Evolutionary conservation across 2,113 vertebrate species (phyloP).

Genomic region (Herpetotheres cachinnans): DNA sequence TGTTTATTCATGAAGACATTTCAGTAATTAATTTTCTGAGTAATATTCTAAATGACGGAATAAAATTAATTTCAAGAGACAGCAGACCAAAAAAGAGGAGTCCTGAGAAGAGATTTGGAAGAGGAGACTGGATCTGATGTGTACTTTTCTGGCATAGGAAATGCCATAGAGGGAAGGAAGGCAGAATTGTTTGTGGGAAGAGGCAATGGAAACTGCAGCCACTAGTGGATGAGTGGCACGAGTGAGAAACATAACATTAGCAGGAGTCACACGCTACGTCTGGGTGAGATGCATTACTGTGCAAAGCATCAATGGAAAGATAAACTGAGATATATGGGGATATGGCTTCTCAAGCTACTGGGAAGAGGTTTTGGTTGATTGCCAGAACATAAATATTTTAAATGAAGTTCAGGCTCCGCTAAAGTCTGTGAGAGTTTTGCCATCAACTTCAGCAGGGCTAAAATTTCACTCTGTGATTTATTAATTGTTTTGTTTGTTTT

Average conservation of each 20-base stretch:
- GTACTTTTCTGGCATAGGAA: conserved; percentile 5
- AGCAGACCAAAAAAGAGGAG: background rate
- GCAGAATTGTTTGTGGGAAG: background rate
- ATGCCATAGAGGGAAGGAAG: background rate
- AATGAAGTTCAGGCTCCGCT: background rate
- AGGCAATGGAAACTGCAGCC: background rate
- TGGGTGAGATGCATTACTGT: background rate
- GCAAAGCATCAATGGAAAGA: background rate
- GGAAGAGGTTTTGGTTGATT: background rate
- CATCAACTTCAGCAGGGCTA: background rate
- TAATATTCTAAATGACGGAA: background rate
- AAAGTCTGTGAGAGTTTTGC: background rate
- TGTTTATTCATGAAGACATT: background rate
- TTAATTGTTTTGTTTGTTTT: background rate
- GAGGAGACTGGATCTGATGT: background rate
- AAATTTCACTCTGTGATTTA: background rate
- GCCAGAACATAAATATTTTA: background rate
- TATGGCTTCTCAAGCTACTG: background rate
- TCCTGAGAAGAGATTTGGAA: background rate
- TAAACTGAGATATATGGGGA: background rate
- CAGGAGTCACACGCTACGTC: background rate
- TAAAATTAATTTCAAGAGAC: background rate
- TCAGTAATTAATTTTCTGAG: conserved; percentile 22
- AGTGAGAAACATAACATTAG: background rate
- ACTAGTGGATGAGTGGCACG: background rate